These are phyloP conservation scores for Dryobotodes eremita DNA, from an alignment of 2,888 invertebrate genomes.

Conservation along the genomic window DNA sequence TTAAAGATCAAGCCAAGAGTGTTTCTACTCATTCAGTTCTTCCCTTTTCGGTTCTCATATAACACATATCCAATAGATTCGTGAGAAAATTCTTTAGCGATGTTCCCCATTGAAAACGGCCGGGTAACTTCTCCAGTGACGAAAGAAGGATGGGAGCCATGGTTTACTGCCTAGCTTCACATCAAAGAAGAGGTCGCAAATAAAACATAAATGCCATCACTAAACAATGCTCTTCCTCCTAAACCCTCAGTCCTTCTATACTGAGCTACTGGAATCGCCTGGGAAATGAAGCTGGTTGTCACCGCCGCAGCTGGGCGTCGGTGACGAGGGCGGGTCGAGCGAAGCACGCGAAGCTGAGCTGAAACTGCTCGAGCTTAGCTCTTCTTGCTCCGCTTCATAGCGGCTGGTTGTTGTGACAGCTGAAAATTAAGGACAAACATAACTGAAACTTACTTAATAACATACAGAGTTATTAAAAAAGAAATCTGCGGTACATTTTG, in stretches of 20 bases:
- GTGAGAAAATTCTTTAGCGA: conserved; percentile 20
- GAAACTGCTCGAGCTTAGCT: conserved; percentile 96
- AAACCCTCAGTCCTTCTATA: conserved; percentile 74
- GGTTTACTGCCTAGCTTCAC: not conserved
- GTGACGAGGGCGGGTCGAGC: conserved; percentile 93
- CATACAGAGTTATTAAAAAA: not conserved
- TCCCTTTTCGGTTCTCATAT: not conserved
- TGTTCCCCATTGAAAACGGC: not conserved
- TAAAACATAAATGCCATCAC: conserved; percentile 13
- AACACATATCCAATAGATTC: not conserved
- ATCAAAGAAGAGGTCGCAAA: not conserved
- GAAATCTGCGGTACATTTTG: not conserved
- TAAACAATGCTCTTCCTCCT: conserved; percentile 20
- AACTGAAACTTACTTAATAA: not conserved
- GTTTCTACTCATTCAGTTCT: conserved; percentile 28
- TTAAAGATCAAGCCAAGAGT: conserved; percentile 8
- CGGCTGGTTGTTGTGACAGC: conserved; percentile 86
- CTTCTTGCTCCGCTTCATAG: conserved; percentile 93
- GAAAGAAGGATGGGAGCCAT: not conserved
- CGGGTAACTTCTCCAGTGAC: not conserved
- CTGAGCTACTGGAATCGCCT: conserved; percentile 94
- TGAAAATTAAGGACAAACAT: conserved; percentile 67
- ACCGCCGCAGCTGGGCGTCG: conserved; percentile 94
- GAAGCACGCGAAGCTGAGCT: conserved; percentile 95
- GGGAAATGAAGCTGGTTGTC: conserved; percentile 95